Conservation (phyloP, 2,797 vertebrate species). For the Leptodactylus fallax region DNA sequence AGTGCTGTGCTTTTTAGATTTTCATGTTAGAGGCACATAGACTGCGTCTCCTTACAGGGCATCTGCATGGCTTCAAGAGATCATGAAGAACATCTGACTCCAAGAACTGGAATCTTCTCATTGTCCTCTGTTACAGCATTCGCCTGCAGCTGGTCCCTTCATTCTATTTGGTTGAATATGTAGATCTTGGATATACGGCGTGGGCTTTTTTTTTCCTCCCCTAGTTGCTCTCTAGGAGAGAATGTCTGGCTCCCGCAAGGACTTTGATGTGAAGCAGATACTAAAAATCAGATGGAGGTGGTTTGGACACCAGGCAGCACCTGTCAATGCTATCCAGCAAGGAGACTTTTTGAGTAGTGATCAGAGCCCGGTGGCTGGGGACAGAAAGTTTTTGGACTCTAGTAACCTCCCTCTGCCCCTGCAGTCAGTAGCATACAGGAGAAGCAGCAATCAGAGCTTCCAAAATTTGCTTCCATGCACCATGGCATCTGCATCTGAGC, state of each 20-base stretch:
- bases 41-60: constrained; percentile 64
- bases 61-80: constrained; percentile 39
- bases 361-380: constrained; percentile 71
- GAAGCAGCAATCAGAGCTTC: constrained; percentile 89
- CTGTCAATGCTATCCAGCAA: constrained; percentile 78
- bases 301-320: constrained; percentile 91
- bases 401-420: constrained; percentile 78
- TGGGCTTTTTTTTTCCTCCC: constrained; percentile 72
- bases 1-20: constrained; percentile 72
- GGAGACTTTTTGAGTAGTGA: constrained; percentile 84
- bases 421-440: constrained; percentile 80
- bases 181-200: constrained; percentile 78
- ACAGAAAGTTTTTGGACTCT: constrained; percentile 88
- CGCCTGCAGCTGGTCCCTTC: constrained; percentile 69
- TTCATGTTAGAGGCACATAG: constrained; percentile 70
- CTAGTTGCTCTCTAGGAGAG: constrained; percentile 82
- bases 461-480: constrained; percentile 83
- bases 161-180: constrained; percentile 78
- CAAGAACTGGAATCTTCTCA: constrained; percentile 65
- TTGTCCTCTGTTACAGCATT: constrained; percentile 50
- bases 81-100: constrained; percentile 47
- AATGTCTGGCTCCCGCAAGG: constrained; percentile 97
- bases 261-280: constrained; percentile 99
- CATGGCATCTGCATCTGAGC: constrained; percentile 85
- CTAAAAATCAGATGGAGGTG: constrained; percentile 97